Evolutionary conservation across 2,113 vertebrate genomes (phyloP).

Genomic region (Anguilla rostrata): DNA sequence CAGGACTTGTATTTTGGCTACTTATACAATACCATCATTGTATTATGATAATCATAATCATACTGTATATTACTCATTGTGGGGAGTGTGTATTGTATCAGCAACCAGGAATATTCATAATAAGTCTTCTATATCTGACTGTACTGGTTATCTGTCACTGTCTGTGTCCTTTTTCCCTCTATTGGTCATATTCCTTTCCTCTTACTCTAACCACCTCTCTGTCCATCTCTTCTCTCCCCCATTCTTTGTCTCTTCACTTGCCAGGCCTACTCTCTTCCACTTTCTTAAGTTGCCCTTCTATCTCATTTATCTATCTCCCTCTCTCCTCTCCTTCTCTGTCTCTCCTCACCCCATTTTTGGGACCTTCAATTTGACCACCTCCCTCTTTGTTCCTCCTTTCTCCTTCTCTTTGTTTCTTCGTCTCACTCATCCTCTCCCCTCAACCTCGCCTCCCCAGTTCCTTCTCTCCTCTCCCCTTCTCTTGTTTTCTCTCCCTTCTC

Average conservation of each 20-base stretch:
- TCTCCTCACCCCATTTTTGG: slow-evolving; percentile 10
- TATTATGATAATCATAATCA: not conserved
- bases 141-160: slow-evolving; percentile 2
- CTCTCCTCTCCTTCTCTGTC: slow-evolving; percentile 27
- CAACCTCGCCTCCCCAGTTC: too few relatives aligned
- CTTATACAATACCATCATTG: too few relatives aligned
- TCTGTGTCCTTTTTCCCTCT: not conserved
- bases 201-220: slow-evolving; percentile 18
- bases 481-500: not conserved
- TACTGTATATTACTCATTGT: not conserved
- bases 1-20: not conserved
- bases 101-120: not conserved
- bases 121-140: not conserved
- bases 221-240: slow-evolving; percentile 23
- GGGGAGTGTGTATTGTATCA: too few relatives aligned
- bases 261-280: not conserved
- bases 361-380: too few relatives aligned
- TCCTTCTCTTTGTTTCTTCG: slow-evolving; percentile 25
- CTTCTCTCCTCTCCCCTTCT: slow-evolving; percentile 8
- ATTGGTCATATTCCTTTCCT: slow-evolving; percentile 23
- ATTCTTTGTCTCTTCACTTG: slow-evolving; percentile 24
- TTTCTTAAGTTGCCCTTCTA: not conserved
- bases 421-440: slow-evolving; percentile 26
- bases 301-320: not conserved
- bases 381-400: slow-evolving; percentile 26